These are phyloP conservation scores for Murina feae DNA, from an alignment of 2,113 vertebrate species.

Conservation along the genomic window DNA sequence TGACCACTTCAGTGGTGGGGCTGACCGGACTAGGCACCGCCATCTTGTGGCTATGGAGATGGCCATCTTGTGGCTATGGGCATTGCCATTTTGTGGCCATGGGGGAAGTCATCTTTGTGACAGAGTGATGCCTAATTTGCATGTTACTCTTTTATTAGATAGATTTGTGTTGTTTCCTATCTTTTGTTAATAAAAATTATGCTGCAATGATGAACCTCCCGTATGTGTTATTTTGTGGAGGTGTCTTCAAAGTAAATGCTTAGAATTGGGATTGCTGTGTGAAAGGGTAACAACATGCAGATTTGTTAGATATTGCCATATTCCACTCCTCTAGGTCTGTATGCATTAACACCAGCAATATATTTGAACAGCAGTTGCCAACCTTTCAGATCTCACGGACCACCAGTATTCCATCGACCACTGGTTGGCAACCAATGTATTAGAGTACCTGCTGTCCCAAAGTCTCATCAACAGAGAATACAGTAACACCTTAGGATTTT, in stretches of 20 bases:
- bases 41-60: too few species aligned
- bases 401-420: too few species aligned
- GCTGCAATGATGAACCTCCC: neutral
- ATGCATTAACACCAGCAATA: neutral
- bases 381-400: too few species aligned
- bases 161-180: neutral
- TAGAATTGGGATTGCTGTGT: neutral
- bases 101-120: too few species aligned
- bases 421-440: too few species aligned
- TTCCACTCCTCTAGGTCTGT: neutral
- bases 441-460: neutral
- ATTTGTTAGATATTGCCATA: neutral
- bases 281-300: neutral
- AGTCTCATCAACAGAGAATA: neutral
- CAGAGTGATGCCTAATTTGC: too few species aligned
- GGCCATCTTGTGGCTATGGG: too few species aligned
- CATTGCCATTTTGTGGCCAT: too few species aligned
- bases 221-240: neutral
- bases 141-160: too few species aligned
- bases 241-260: neutral
- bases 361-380: neutral
- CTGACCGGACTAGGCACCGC: too few species aligned
- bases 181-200: neutral
- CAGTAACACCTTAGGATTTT: neutral
- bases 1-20: too few species aligned